Percentiles rank a stretch among this genome's conserved stretches.
phyloP scores from a whole-genome alignment of 2,113 vertebrate genomes.

The Anguilla japonica region DNA sequence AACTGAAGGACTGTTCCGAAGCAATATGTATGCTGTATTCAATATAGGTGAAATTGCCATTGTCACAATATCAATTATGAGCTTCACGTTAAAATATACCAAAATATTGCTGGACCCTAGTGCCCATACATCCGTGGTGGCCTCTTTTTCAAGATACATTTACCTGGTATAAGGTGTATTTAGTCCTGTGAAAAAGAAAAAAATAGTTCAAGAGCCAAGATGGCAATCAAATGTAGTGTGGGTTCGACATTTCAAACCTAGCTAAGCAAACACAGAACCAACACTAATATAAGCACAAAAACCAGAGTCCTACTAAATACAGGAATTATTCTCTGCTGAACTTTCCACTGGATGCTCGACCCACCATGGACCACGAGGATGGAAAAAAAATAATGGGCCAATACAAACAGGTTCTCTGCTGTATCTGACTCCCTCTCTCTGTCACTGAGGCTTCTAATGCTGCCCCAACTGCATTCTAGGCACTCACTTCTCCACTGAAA shows the following conservation, averaged over 20 bases:
- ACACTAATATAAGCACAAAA: neutral
- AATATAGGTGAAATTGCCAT: no score
- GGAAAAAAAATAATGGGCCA: no score
- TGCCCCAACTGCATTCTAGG: neutral
- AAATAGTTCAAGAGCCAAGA: neutral
- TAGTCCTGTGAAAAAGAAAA: slow-evolving; percentile 9
- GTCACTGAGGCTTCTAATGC: neutral
- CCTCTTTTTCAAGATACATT: neutral
- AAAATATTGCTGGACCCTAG: no score
- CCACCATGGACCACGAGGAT: neutral
- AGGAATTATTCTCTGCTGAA: neutral
- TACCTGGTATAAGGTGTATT: slow-evolving; percentile 6
- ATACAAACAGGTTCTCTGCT: neutral
- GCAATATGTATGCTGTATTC: no score
- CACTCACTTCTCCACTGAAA: slow-evolving; percentile 92
- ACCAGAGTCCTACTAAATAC: neutral
- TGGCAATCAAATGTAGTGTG: neutral
- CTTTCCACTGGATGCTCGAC: neutral
- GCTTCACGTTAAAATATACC: no score
- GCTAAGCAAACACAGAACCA: neutral
- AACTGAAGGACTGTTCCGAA: no score
- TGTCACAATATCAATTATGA: no score
- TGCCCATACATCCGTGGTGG: neutral
- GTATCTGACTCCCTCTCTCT: neutral
- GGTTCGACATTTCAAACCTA: neutral